These are phyloP conservation scores for Denticeps clupeoides DNA, from an alignment of 2,797 vertebrate genomes.

Conservation along the genomic window DNA sequence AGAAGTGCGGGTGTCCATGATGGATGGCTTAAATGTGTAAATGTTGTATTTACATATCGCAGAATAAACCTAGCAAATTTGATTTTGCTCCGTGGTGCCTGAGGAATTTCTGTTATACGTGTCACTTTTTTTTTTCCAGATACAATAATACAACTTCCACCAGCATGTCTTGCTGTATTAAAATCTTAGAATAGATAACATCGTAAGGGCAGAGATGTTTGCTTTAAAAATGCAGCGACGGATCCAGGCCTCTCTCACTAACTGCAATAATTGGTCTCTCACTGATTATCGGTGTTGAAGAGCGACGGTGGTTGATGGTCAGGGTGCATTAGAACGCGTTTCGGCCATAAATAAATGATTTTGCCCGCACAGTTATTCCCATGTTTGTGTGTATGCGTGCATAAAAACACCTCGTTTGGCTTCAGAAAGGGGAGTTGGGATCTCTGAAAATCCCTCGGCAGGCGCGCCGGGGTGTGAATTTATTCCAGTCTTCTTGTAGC, in stretches of 20 bases:
- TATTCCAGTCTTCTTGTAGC: too few relatives aligned
- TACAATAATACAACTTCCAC: constrained; percentile 24
- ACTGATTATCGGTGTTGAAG: background rate
- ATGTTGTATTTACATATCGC: constrained; percentile 30
- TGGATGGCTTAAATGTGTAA: constrained; percentile 27
- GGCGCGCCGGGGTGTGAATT: too few relatives aligned
- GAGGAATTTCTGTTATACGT: constrained; percentile 23
- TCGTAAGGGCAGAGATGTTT: constrained; percentile 12
- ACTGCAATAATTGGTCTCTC: background rate
- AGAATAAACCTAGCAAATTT: constrained; percentile 28
- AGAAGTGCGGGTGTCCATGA: constrained; percentile 17
- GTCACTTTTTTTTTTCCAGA: constrained; percentile 23
- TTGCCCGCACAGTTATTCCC: background rate
- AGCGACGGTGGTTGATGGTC: background rate
- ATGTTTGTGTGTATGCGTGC: constrained; percentile 3
- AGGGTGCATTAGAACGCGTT: background rate
- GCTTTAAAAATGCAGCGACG: constrained; percentile 5
- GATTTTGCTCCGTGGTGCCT: constrained; percentile 25
- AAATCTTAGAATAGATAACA: constrained; percentile 22
- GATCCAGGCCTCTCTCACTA: constrained; percentile 3
- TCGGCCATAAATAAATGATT: background rate
- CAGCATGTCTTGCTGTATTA: constrained; percentile 22
- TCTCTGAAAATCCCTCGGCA: background rate
- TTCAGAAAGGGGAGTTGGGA: background rate
- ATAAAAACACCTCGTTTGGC: background rate